Evolutionary conservation across 2,888 invertebrate species (phyloP).

Genomic region (Biston stratarius): DNA sequence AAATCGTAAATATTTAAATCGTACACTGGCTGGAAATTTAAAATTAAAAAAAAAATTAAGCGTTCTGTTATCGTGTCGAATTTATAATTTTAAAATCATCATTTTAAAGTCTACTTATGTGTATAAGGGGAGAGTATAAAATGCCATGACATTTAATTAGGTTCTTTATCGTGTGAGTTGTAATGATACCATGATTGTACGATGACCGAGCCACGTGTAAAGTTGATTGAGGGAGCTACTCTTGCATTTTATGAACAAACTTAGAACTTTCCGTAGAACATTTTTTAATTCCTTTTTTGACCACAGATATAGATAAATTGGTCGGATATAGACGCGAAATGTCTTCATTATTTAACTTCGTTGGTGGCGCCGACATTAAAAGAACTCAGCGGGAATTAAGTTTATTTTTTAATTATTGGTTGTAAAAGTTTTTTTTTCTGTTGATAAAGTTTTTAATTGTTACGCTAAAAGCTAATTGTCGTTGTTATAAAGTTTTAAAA

Average conservation of each 20-base stretch:
- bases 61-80: constrained; percentile 37
- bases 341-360: constrained; percentile 75
- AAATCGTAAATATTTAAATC: constrained; percentile 16
- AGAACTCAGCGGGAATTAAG: constrained; percentile 33
- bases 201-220: neutral
- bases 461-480: constrained; percentile 29
- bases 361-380: constrained; percentile 64
- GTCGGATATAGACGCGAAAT: constrained; percentile 59
- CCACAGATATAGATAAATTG: neutral
- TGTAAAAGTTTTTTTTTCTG: constrained; percentile 20
- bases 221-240: neutral
- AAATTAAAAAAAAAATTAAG: constrained; percentile 36
- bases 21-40: constrained; percentile 18
- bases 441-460: constrained; percentile 27
- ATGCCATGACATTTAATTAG: constrained; percentile 36
- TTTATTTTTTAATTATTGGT: constrained; percentile 26
- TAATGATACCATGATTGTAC: constrained; percentile 62
- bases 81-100: constrained; percentile 31
- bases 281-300: neutral
- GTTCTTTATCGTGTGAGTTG: constrained; percentile 60
- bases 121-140: constrained; percentile 20
- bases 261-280: neutral
- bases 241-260: neutral
- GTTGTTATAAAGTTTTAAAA: constrained; percentile 9
- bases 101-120: constrained; percentile 14